Conservation (phyloP, 2,797 vertebrate species). For the Huso huso region DNA sequence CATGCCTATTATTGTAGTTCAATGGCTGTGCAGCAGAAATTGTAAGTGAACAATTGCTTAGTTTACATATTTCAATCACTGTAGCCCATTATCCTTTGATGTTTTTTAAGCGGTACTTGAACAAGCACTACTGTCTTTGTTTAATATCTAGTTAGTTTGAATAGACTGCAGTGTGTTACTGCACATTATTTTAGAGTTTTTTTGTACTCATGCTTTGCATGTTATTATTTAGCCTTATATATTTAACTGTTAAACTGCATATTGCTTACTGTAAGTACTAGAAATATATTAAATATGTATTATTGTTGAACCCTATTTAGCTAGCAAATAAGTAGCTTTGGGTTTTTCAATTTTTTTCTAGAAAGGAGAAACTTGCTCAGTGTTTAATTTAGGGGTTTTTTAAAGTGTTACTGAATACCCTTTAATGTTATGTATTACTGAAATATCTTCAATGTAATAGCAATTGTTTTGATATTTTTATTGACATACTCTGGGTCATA, state of each 20-base stretch:
- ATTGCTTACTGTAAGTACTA: too few species aligned
- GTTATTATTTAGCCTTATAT: background rate
- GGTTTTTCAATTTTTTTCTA: too few species aligned
- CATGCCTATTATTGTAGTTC: background rate
- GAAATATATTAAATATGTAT: too few species aligned
- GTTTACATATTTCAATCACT: slow-evolving; percentile 10
- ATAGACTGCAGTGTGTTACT: background rate
- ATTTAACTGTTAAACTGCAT: background rate
- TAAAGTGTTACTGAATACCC: too few species aligned
- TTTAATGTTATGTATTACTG: too few species aligned
- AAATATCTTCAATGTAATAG: too few species aligned
- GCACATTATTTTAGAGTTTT: background rate
- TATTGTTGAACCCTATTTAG: too few species aligned
- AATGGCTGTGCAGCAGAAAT: background rate
- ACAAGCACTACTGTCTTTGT: background rate
- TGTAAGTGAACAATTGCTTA: slow-evolving; percentile 2
- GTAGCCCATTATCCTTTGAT: background rate
- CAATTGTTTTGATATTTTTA: too few species aligned
- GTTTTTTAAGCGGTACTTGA: slow-evolving; percentile 3
- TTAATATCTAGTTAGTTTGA: background rate
- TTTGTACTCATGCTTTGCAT: background rate
- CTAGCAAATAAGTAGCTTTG: too few species aligned
- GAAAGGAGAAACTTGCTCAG: too few species aligned
- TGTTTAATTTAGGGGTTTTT: too few species aligned
- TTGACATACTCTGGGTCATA: too few species aligned